Evolutionary conservation across 2,797 vertebrate species (phyloP).

Genomic region (Tragelaphus eurycerus): DNA sequence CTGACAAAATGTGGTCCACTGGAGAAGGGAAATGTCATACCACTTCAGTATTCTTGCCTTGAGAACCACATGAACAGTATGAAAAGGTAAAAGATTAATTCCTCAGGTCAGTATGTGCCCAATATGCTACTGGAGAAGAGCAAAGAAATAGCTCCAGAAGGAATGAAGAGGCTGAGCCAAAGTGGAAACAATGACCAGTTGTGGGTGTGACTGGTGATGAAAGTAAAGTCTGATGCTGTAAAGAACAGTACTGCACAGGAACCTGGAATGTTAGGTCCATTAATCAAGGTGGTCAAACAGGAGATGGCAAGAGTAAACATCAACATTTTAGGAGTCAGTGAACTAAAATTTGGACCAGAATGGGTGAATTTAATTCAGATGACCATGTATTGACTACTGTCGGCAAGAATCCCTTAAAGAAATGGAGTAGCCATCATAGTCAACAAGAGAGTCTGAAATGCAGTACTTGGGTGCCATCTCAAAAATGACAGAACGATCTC

Average conservation of each 20-base stretch:
- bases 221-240: not conserved
- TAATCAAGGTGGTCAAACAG: not conserved
- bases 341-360: not conserved
- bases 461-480: not conserved
- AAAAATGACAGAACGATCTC: not conserved
- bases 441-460: not conserved
- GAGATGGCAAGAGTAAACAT: not conserved
- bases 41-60: not conserved
- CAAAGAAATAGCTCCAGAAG: not conserved
- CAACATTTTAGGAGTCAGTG: not conserved
- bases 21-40: not conserved
- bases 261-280: not conserved
- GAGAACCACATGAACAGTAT: not conserved
- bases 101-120: not conserved
- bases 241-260: not conserved
- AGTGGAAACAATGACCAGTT: not conserved
- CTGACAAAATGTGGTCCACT: not conserved
- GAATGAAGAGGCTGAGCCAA: not conserved
- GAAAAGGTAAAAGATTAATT: not conserved
- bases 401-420: not conserved
- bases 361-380: not conserved
- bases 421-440: not conserved
- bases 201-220: not conserved
- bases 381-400: not conserved
- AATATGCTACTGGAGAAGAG: not conserved